These are phyloP conservation scores for Erythrolamprus reginae DNA, from an alignment of 2,113 vertebrate genomes.

Conservation along the genomic window DNA sequence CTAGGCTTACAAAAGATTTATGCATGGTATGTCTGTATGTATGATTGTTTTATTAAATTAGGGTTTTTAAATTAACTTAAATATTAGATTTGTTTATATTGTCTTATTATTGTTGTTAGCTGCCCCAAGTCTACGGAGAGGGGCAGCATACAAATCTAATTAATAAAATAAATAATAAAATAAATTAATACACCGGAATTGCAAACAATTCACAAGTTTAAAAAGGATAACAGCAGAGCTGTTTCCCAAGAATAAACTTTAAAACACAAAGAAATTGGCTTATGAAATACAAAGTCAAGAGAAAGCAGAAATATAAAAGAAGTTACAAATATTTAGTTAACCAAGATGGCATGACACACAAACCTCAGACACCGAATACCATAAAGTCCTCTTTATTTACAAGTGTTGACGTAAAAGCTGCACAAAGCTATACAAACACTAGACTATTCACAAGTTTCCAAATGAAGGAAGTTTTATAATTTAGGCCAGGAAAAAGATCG, in stretches of 20 bases:
- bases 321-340: constrained; percentile 2
- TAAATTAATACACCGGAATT: neutral
- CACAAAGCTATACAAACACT: neutral
- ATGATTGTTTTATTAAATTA: too few relatives aligned
- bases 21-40: too few relatives aligned
- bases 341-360: neutral
- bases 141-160: too few relatives aligned
- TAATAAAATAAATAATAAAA: too few relatives aligned
- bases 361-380: neutral
- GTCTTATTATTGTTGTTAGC: too few relatives aligned
- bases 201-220: neutral
- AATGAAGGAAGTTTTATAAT: neutral
- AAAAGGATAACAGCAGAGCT: neutral
- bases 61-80: too few relatives aligned
- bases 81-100: too few relatives aligned
- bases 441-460: neutral
- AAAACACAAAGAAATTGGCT: neutral
- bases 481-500: neutral
- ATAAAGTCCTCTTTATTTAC: neutral
- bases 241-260: neutral
- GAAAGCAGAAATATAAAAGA: neutral
- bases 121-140: too few relatives aligned
- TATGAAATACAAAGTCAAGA: neutral
- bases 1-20: too few relatives aligned
- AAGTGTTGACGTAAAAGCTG: neutral